phyloP scores from a whole-genome alignment of 2,888 invertebrate species.

The Oxytorus armatus region DNA sequence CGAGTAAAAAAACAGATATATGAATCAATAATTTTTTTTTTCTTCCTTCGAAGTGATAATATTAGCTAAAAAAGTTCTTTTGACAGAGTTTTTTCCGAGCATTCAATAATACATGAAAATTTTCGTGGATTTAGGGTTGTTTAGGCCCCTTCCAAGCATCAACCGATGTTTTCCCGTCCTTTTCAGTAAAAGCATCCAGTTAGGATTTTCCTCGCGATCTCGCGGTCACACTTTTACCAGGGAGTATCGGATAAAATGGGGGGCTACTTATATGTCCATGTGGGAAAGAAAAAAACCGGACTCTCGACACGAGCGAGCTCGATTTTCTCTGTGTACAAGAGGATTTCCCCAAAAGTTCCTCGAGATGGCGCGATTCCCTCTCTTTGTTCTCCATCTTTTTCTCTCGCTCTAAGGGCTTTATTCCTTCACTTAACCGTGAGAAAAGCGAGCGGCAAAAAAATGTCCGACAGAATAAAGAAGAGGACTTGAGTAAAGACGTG shows the following conservation, averaged over 20 bases:
- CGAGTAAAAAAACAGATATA: constrained; percentile 1
- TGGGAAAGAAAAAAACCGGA: not conserved
- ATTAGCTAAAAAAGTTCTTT: constrained; percentile 29
- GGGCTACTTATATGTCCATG: not conserved
- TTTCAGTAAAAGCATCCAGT: not conserved
- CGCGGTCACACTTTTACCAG: not conserved
- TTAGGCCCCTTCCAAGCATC: no score
- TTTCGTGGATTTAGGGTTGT: no score
- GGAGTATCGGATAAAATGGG: constrained; percentile 11
- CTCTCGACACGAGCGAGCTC: not conserved
- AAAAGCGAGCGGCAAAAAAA: constrained; percentile 24
- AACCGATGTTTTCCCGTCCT: not conserved
- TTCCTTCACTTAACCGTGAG: constrained; percentile 75
- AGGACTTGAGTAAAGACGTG: constrained; percentile 13
- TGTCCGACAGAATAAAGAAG: constrained; percentile 17
- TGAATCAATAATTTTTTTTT: no score
- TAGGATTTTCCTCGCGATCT: not conserved
- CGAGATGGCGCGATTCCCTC: constrained; percentile 78
- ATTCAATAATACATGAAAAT: no score
- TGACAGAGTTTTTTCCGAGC: not conserved
- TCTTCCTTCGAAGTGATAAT: no score
- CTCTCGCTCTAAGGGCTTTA: constrained; percentile 70
- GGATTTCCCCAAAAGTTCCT: constrained; percentile 78
- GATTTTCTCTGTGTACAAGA: constrained; percentile 74
- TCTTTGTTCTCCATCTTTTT: constrained; percentile 69